Evolutionary conservation across 2,888 invertebrate species (phyloP), one percentile per base, ranked within the genome.

Genomic region (Drosophila prolongata): DNA sequence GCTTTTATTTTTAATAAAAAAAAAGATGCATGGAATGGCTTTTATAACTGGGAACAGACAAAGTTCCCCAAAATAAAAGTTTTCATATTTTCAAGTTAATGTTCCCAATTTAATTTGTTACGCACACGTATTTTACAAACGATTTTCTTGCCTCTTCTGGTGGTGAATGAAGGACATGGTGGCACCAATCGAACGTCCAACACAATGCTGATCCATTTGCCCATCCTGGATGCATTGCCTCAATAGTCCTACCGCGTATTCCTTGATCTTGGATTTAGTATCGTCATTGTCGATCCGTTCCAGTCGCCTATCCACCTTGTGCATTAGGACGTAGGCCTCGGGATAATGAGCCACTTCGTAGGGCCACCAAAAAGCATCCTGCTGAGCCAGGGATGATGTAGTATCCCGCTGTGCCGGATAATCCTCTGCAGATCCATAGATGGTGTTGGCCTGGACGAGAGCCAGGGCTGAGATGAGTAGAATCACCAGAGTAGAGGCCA

Each of bases 261-360:
- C 43, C 13, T 74, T 52, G 27, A 85, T 72, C 11, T 58, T 58
- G 0, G 35, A 37, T 10, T 47, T 75, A 0, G 66, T 27, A 4
- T 71, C 27, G 4, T 69, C 53, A 42, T 65, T 43, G 10, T 66
- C 24, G 2, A 80, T 49, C 37, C 54, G 57, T 1, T 75, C 52
- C 62, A 85, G n/a, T 1, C 89, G 89, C 30, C 73, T 69, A 30
- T 89, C 87, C 1, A 85, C 87, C 62, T 89, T 85, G 58, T 73
- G 77, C 5, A 89, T 71, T 2, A 87, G 77, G 24, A 70, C 14
- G 54, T 75, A 70, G n/a, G 85, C 77, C 38, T 75, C 72, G 1
- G 76, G 76, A 14, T 69, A 70, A 6, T 78, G 71, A 3, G 77
- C 76, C 43, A 89, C 75, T 50, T 89, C 84, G 9, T 69, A 66